Conservation (phyloP, 2,888 invertebrate species). For the Drosophila maculinotata region DNA sequence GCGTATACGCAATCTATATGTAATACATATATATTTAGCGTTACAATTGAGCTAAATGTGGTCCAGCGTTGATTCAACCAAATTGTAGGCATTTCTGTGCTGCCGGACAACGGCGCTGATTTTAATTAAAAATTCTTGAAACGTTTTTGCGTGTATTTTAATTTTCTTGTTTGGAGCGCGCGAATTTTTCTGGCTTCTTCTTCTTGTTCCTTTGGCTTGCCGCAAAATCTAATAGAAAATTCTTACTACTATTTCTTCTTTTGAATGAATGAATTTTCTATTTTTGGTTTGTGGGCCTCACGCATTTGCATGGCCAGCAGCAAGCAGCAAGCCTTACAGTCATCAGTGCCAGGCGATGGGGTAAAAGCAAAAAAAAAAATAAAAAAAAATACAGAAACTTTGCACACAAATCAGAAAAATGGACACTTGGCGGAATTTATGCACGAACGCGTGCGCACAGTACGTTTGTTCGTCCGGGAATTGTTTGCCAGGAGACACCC, state of each 20-base stretch:
- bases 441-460: slow-evolving; percentile 79
- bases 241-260: slow-evolving; percentile 72
- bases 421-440: slow-evolving; percentile 81
- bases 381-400: slow-evolving; percentile 56
- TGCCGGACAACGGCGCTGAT: slow-evolving; percentile 40
- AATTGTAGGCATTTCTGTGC: slow-evolving; percentile 46
- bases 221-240: slow-evolving; percentile 77
- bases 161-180: slow-evolving; percentile 72
- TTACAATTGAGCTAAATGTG: slow-evolving; percentile 34
- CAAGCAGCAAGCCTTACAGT: slow-evolving; percentile 45
- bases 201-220: slow-evolving; percentile 26
- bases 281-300: slow-evolving; percentile 49
- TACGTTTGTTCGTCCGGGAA: slow-evolving; percentile 57
- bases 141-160: slow-evolving; percentile 74
- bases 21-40: neutral
- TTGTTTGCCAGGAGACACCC: slow-evolving; percentile 61
- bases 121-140: slow-evolving; percentile 77
- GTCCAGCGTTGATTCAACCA: slow-evolving; percentile 64
- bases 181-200: slow-evolving; percentile 37
- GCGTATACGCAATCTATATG: slow-evolving; percentile 33
- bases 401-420: slow-evolving; percentile 80
- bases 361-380: slow-evolving; percentile 33
- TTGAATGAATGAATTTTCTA: slow-evolving; percentile 79
- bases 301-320: slow-evolving; percentile 67
- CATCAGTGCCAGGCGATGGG: slow-evolving; percentile 34